Evolutionary conservation across 2,797 vertebrate species (phyloP).

Genomic region (Xiphorhynchus erythropygius): DNA sequence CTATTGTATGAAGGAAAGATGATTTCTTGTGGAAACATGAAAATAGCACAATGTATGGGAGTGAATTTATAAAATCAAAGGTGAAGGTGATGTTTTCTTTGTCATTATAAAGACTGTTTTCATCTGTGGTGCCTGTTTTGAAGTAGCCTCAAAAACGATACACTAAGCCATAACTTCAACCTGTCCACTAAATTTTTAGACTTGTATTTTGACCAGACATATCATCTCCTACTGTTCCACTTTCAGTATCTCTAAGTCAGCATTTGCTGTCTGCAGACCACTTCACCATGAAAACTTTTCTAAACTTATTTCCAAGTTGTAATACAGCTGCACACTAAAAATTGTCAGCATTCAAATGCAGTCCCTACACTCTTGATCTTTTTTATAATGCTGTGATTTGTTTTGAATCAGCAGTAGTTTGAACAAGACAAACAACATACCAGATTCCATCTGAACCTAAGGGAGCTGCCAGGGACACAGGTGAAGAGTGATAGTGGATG

Average conservation of each 20-base stretch:
- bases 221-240: neutral
- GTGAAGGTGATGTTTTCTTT: neutral
- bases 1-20: neutral
- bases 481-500: conserved; percentile 55
- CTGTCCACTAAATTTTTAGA: neutral
- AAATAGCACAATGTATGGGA: neutral
- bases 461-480: conserved; percentile 62
- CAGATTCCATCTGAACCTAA: conserved; percentile 18
- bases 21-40: neutral
- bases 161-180: neutral
- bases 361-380: neutral
- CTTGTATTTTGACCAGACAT: neutral
- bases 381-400: conserved; percentile 60
- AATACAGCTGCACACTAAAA: neutral
- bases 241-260: neutral
- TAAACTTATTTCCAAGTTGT: conserved; percentile 14
- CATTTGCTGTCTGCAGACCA: neutral
- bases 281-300: neutral
- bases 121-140: neutral
- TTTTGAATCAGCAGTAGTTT: conserved; percentile 59
- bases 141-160: neutral
- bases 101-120: neutral
- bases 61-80: neutral
- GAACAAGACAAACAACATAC: conserved; percentile 63
- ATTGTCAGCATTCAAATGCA: neutral